Evolutionary conservation across 2,113 vertebrate species (phyloP).

Genomic region (Pontoporia blainvillei): DNA sequence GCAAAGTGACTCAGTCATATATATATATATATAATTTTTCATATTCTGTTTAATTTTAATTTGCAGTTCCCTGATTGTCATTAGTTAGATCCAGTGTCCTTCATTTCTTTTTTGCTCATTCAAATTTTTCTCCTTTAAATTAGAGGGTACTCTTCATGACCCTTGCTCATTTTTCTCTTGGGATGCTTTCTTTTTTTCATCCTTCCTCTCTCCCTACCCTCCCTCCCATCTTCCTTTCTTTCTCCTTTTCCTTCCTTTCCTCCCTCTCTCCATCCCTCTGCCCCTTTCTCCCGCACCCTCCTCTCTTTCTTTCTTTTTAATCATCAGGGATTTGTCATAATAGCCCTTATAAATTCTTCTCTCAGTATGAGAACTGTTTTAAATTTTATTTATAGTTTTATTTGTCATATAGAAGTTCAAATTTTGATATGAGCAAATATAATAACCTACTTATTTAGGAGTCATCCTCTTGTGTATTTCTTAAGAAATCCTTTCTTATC

Average conservation of each 20-base stretch:
- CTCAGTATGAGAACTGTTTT: background rate
- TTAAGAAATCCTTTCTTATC: background rate
- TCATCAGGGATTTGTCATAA: background rate
- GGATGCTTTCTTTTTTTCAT: background rate
- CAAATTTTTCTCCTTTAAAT: background rate
- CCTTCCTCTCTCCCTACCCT: background rate
- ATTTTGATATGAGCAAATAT: background rate
- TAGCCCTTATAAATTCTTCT: background rate
- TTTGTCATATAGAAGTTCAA: background rate
- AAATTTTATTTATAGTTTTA: background rate
- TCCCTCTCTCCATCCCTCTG: rapidly evolving
- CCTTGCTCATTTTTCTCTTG: background rate
- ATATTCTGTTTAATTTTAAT: background rate
- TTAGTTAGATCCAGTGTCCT: background rate
- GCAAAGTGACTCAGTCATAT: background rate
- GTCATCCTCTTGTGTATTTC: background rate
- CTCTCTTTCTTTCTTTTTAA: background rate
- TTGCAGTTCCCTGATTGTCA: background rate
- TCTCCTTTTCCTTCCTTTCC: background rate
- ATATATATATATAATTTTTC: background rate
- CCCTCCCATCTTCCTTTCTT: background rate
- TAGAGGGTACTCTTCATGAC: background rate
- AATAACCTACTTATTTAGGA: background rate
- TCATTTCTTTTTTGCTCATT: background rate
- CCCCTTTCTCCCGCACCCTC: too few relatives aligned